These are phyloP conservation scores for Prunella himalayana DNA, from an alignment of 2,113 vertebrate genomes.

Conservation along the genomic window DNA sequence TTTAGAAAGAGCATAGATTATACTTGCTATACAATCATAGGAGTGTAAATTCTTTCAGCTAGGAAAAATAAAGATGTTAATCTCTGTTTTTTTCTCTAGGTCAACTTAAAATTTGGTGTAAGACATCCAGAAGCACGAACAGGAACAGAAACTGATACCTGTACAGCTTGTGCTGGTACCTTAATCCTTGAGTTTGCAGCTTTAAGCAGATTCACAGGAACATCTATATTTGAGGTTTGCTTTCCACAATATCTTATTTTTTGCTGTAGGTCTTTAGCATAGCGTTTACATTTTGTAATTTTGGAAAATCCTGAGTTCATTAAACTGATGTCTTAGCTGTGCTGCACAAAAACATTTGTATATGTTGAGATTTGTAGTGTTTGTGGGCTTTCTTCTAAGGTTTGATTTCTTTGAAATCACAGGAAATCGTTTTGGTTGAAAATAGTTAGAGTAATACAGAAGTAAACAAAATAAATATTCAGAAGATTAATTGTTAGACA, in stretches of 20 bases:
- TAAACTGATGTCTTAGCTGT: background rate
- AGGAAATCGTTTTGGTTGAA: background rate
- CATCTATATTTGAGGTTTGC: conserved; percentile 93
- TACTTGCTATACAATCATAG: background rate
- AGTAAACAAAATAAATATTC: background rate
- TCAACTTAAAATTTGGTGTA: conserved; percentile 92
- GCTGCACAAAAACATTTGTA: background rate
- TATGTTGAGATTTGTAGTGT: background rate
- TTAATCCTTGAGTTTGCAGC: conserved; percentile 98
- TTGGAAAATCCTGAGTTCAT: background rate
- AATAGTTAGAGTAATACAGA: background rate
- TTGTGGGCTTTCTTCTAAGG: background rate
- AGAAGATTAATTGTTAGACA: background rate
- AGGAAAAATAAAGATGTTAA: background rate
- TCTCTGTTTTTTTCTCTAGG: conserved; percentile 67
- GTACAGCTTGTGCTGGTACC: conserved; percentile 96
- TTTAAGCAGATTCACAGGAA: conserved; percentile 94
- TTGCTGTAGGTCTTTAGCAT: background rate
- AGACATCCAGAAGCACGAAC: conserved; percentile 91
- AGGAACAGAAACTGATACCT: conserved; percentile 96
- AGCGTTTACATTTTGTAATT: background rate
- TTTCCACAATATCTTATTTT: conserved; percentile 21
- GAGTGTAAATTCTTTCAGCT: background rate
- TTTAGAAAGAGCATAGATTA: background rate
- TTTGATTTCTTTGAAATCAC: background rate